Evolutionary conservation across 2,113 vertebrate genomes (phyloP), one percentile per base, ranked within the genome.

Genomic region (Chloropsis hardwickii): DNA sequence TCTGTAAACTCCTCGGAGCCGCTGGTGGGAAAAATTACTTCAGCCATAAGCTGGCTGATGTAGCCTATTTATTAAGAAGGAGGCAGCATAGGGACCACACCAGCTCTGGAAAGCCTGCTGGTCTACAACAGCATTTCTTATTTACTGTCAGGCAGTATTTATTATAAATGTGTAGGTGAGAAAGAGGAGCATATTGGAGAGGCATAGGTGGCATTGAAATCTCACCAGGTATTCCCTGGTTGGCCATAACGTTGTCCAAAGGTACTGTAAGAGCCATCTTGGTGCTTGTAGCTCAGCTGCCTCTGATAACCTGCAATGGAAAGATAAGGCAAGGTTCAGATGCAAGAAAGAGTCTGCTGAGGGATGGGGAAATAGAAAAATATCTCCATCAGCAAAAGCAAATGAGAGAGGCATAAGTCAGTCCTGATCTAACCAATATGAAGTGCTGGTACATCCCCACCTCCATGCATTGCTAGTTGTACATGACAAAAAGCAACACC

Each of bases 191-290:
- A 35, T 15, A 45, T 3, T 39, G 27, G 11, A 29, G 37, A 62
- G 10, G 35, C 29, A 56, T 5, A 67, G 33, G 12, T 54, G 58
- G 51, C 54, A 83, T 6, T 73, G 66, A 82, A 83, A 62, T 44
- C 98, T 98, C 95, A 99, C 99, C 99, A 99, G 18, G 99, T 99
- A 62, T 99, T 99, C 14, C 98, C 98, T 0, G 9, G 5, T 18
- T 48, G 70, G 44, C 97, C 95, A 37, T 58, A 33, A 12, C 21
- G 56, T 9, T 95, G 54, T 74, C 99, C 98, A 96, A 99, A 99
- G 14, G 99, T 98, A 86, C 99, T 99, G 66, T 98, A 99, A 57
- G 98, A 98, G 6, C 99, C 99, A 51, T 98, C 97, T 0, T 0
- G 0, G 42, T 98, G 98, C 73, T 98, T 99, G 95, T 99, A 99